Percentiles rank a stretch among this genome's conserved stretches.
Evolutionary conservation across 2,113 vertebrate species (phyloP).

Genomic region (Edolisoma coerulescens): DNA sequence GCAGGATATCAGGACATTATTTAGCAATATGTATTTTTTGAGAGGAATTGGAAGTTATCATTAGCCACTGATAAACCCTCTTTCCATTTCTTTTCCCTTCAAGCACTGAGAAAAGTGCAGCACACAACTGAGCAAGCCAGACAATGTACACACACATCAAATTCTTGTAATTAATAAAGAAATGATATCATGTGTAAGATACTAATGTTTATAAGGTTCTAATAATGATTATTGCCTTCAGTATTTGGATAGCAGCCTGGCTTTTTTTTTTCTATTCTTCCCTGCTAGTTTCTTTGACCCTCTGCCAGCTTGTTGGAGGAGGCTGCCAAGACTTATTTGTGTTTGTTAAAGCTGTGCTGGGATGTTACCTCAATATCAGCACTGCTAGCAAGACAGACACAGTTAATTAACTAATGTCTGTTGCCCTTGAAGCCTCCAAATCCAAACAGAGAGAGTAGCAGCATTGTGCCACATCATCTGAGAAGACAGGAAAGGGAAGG

Average conservation of each 20-base stretch:
- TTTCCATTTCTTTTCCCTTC: not conserved
- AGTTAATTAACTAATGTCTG: not conserved
- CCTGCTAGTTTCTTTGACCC: not conserved
- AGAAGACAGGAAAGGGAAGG: not conserved
- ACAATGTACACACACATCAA: fast-evolving
- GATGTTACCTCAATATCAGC: not conserved
- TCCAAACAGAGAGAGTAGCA: not conserved
- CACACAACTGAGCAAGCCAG: not conserved
- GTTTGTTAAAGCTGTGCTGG: not conserved
- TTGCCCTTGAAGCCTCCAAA: not conserved
- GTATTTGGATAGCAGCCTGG: not conserved
- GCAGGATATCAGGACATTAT: not conserved
- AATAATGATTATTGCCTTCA: not conserved
- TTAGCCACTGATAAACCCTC: not conserved
- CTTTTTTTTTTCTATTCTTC: not conserved
- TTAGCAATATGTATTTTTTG: not conserved
- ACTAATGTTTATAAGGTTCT: not conserved
- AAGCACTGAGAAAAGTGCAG: not conserved
- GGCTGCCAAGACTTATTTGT: not conserved
- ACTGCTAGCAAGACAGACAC: not conserved
- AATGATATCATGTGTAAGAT: fast-evolving
- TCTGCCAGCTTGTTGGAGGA: not conserved
- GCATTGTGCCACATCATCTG: not conserved
- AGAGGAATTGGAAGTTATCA: not conserved
- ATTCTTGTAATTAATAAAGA: not conserved